Conservation (phyloP, 1,140 invertebrate species). For the Drosophila kikkawai region DNA sequence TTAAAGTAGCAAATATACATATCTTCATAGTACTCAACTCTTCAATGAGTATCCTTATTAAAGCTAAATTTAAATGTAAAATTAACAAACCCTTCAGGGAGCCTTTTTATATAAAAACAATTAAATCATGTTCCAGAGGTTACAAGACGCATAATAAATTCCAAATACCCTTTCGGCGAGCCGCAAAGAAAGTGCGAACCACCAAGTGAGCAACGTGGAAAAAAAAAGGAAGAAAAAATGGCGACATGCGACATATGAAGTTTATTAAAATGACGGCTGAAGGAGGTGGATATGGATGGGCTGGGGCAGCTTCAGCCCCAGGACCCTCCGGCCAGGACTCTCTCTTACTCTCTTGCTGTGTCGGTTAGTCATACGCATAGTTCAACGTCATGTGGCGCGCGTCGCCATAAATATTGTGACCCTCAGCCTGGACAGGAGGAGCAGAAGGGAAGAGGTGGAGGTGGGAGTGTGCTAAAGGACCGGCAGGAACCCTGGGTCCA, state of each 20-base stretch:
- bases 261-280: conserved; percentile 79
- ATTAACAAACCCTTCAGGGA: background rate
- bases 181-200: conserved; percentile 22
- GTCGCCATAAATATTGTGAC: conserved; percentile 78
- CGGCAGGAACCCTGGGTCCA: conserved; percentile 8
- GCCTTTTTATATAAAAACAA: background rate
- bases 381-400: conserved; percentile 77
- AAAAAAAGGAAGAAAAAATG: conserved; percentile 64
- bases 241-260: conserved; percentile 83
- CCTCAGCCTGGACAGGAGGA: conserved; percentile 28
- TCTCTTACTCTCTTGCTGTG: background rate
- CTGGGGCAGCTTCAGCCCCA: conserved; percentile 5
- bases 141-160: background rate
- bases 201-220: conserved; percentile 52
- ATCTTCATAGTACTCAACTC: too few relatives aligned
- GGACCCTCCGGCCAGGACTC: conserved; percentile 8
- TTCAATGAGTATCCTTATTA: too few relatives aligned
- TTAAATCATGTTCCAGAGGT: background rate
- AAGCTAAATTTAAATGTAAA: background rate
- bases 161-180: background rate
- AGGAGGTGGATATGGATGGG: conserved; percentile 47
- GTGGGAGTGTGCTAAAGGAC: background rate
- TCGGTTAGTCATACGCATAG: conserved; percentile 72
- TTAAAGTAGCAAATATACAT: background rate
- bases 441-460: background rate